These are phyloP conservation scores for Doryteuthis pealeii DNA, from an alignment of 1,140 invertebrate species.

Conservation along the genomic window DNA sequence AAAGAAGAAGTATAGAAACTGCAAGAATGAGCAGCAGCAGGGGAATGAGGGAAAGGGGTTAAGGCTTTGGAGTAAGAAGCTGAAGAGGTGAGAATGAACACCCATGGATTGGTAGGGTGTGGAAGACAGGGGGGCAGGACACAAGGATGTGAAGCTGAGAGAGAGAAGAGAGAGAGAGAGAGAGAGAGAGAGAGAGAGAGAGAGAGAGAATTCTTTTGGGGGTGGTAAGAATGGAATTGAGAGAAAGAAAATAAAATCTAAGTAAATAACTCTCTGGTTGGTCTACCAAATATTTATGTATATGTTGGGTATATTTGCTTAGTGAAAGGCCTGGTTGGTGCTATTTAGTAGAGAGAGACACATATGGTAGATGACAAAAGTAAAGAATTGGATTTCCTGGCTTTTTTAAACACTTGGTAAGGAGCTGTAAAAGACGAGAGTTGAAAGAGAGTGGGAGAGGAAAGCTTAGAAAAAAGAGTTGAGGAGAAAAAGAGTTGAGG, in stretches of 20 bases:
- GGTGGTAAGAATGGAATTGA: not conserved
- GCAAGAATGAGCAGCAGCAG: not conserved
- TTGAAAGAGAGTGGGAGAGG: not conserved
- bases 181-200: not conserved
- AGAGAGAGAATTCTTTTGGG: slow-evolving; percentile 15
- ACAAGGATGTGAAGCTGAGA: slow-evolving; percentile 13
- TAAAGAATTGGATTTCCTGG: too few species aligned
- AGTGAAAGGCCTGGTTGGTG: not conserved
- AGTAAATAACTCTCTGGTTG: not conserved
- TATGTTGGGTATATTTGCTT: not conserved
- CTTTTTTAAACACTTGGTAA: too few species aligned
- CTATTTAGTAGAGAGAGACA: not conserved
- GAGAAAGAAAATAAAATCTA: not conserved
- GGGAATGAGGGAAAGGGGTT: not conserved
- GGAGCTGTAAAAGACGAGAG: not conserved
- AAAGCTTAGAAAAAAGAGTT: not conserved
- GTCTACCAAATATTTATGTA: not conserved
- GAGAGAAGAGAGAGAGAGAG: not conserved
- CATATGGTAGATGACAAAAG: too few species aligned
- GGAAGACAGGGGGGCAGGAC: not conserved
- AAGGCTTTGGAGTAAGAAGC: not conserved
- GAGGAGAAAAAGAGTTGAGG: not conserved
- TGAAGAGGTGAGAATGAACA: not conserved
- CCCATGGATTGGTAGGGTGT: not conserved
- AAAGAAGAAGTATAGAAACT: not conserved